Conservation (phyloP, 1,140 invertebrate species). For the Formica exsecta region DNA sequence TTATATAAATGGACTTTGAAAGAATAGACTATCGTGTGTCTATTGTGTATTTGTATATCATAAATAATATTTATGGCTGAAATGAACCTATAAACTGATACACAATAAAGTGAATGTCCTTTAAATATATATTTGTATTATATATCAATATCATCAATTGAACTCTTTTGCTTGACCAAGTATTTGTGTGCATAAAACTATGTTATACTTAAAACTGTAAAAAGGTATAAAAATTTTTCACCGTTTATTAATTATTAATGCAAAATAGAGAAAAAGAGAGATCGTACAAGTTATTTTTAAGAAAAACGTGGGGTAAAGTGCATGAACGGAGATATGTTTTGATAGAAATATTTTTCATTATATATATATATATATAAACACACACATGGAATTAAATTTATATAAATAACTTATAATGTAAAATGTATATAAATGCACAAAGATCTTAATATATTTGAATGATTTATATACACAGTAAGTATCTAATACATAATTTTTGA, state of each 20-base stretch:
- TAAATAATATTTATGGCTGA: conserved; percentile 47
- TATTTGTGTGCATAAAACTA: neutral
- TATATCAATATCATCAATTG: conserved; percentile 40
- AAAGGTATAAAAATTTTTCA: neutral
- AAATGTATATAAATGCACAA: neutral
- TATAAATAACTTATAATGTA: neutral
- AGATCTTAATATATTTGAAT: neutral
- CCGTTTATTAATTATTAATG: neutral
- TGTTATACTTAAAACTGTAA: conserved; percentile 19
- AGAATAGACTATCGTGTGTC: conserved; percentile 47
- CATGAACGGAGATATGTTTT: neutral
- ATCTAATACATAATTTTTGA: conserved; percentile 18
- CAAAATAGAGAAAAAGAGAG: neutral
- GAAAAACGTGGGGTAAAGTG: neutral
- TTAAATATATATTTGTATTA: conserved; percentile 51
- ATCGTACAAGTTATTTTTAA: neutral
- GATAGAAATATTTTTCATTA: neutral
- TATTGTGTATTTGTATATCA: conserved; percentile 65
- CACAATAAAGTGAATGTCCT: conserved; percentile 62
- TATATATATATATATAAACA: too few relatives aligned
- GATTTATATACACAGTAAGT: conserved; percentile 17
- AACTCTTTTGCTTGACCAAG: neutral
- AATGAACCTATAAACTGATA: conserved; percentile 45
- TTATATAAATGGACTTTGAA: conserved; percentile 42
- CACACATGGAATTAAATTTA: too few relatives aligned